These are phyloP conservation scores for Chaetops frenatus DNA, from an alignment of 2,113 vertebrate species.

Conservation along the genomic window DNA sequence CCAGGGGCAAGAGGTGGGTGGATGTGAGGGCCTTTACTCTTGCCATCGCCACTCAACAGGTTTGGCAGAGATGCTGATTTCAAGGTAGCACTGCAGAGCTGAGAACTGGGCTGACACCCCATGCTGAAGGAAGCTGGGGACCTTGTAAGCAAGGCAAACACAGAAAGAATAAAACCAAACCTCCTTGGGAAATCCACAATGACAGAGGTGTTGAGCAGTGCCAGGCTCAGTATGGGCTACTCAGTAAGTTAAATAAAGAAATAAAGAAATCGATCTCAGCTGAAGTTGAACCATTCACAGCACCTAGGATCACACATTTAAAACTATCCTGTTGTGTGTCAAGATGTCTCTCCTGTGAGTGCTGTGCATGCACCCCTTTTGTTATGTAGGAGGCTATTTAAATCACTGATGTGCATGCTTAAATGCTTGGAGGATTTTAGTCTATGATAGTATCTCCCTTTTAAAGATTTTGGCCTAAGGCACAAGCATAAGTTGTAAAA, in stretches of 20 bases:
- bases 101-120: background rate
- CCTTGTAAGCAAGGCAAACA: background rate
- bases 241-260: no score
- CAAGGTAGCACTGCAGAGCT: background rate
- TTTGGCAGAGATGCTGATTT: background rate
- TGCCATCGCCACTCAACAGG: rapidly evolving
- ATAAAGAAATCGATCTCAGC: background rate
- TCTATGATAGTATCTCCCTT: background rate
- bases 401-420: background rate
- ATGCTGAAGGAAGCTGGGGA: rapidly evolving
- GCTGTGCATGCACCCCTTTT: background rate
- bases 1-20: rapidly evolving
- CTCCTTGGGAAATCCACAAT: rapidly evolving
- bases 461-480: background rate
- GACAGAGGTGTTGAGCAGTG: background rate
- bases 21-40: background rate
- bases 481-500: background rate
- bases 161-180: rapidly evolving
- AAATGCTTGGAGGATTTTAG: background rate
- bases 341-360: rapidly evolving
- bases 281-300: background rate
- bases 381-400: background rate
- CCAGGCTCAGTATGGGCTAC: background rate
- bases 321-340: background rate
- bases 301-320: background rate